Evolutionary conservation across 2,797 vertebrate genomes (phyloP), one percentile per base, ranked within the genome.

Genomic region (Zenarchopterus dispar): DNA sequence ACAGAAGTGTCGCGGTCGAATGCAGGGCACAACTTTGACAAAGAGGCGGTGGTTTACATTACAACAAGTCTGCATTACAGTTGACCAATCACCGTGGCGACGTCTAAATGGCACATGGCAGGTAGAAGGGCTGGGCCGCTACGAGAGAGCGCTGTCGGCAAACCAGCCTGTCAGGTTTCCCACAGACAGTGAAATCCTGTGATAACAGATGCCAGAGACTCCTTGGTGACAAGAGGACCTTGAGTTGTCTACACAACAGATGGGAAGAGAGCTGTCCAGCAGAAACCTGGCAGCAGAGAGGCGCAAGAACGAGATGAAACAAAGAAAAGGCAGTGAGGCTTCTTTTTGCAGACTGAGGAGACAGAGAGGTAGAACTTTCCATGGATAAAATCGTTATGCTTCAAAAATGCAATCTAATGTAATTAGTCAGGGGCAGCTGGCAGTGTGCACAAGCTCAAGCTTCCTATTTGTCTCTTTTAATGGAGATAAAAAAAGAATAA

Each of bases 141-240:
- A 21, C 1, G 36, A 77, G 74, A 75, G 60, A 1, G 72, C 2
- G 72, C 63, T 77, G 70, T 53, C 33, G 75, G 75, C 33, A 76
- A 93, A 93, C 92, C 89, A 81, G 92, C 75, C 81, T 2, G 24
- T 91, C 92, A 83, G 88, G 92, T 93, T 93, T 89, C 70, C 65
- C 71, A 58, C 68, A 66, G 39, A 51, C 36, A 81, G 51, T 66
- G 74, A 89, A 82, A 88, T 81, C 88, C 73, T 74, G 74, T 73
- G 70, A 78, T 84, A 85, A 91, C 73, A 87, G 84, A 84, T n/a
- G 22, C 43, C 39, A 42, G 56, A 62, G 74, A 76, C 79, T 81
- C 58, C 18, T 28, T 19, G 39, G 75, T 82, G 77, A 90, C 80
- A 67, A 56, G 36, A 49, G 51, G 78, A 82, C 73, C 82, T 73